Evolutionary conservation across 2,113 vertebrate genomes (phyloP).

Genomic region (Lamprotornis superbus): DNA sequence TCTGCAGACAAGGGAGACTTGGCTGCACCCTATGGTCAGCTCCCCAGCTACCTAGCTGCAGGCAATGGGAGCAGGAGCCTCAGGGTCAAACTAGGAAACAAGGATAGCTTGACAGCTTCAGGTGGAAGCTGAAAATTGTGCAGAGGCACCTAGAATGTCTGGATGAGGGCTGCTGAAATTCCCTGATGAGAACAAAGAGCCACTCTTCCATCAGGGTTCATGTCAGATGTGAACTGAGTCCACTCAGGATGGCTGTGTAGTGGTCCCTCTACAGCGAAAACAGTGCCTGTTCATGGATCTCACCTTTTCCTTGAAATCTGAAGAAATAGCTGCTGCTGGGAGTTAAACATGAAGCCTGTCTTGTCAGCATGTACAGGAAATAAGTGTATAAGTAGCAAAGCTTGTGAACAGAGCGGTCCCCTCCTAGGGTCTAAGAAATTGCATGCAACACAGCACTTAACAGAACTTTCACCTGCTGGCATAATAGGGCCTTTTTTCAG

Average conservation of each 20-base stretch:
- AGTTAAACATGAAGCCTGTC: not conserved
- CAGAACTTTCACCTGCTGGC: not conserved
- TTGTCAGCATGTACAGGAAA: not conserved
- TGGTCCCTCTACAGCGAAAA: not conserved
- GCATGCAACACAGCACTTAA: accelerated
- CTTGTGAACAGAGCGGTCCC: not conserved
- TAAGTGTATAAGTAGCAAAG: not conserved
- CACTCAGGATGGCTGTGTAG: not conserved
- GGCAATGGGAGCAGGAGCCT: not conserved
- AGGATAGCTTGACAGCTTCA: not conserved
- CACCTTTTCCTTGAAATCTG: not conserved
- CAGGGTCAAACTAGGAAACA: not conserved
- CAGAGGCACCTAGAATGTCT: not conserved
- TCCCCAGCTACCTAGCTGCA: not conserved
- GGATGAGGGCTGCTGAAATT: not conserved
- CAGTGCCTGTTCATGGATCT: not conserved
- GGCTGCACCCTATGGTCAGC: not conserved
- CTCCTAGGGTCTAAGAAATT: not conserved
- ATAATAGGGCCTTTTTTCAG: not conserved
- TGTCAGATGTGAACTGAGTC: not conserved
- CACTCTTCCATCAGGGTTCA: not conserved
- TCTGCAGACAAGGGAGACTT: not conserved
- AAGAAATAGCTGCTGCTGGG: not conserved
- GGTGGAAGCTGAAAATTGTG: not conserved
- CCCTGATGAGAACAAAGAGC: not conserved